A percentile compares a stretch with the other conserved stretches of the same genome.
phyloP scores from a whole-genome alignment of 2,888 invertebrate species.

The Papilio demoleus region DNA sequence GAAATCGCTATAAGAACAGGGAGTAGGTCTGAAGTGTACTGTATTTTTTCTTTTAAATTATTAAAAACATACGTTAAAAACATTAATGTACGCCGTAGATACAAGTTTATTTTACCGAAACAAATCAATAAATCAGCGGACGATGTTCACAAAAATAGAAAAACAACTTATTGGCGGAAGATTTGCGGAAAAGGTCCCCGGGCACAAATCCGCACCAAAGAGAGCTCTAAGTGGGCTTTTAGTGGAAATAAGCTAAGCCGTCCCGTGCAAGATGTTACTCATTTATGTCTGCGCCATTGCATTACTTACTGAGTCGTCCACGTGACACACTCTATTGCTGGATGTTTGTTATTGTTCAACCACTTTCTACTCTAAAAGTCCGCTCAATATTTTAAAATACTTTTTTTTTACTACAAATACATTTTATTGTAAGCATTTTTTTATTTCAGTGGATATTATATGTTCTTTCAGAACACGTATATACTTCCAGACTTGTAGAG shows the following conservation, averaged over 20 bases:
- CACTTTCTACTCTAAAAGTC: constrained; percentile 1
- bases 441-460: too few species aligned
- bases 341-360: constrained; percentile 35
- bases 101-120: constrained; percentile 26
- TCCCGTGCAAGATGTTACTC: constrained; percentile 76
- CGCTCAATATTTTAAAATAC: neutral
- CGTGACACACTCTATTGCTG: constrained; percentile 42
- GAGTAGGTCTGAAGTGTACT: too few species aligned
- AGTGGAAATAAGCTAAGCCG: constrained; percentile 80
- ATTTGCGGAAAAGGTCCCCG: constrained; percentile 72
- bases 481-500: too few species aligned
- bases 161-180: constrained; percentile 75
- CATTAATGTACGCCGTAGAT: neutral
- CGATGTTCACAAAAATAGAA: constrained; percentile 56
- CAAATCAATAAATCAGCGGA: constrained; percentile 45
- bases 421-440: too few species aligned
- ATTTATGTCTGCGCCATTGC: constrained; percentile 73
- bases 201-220: constrained; percentile 76
- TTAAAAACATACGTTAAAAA: neutral
- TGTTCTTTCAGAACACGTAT: too few species aligned
- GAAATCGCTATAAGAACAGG: too few species aligned
- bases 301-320: constrained; percentile 55
- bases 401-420: too few species aligned
- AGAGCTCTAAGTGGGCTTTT: constrained; percentile 83
- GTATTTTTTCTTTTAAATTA: too few species aligned